These are phyloP conservation scores for Bubo bubo DNA, from an alignment of 2,113 vertebrate genomes.

Conservation along the genomic window DNA sequence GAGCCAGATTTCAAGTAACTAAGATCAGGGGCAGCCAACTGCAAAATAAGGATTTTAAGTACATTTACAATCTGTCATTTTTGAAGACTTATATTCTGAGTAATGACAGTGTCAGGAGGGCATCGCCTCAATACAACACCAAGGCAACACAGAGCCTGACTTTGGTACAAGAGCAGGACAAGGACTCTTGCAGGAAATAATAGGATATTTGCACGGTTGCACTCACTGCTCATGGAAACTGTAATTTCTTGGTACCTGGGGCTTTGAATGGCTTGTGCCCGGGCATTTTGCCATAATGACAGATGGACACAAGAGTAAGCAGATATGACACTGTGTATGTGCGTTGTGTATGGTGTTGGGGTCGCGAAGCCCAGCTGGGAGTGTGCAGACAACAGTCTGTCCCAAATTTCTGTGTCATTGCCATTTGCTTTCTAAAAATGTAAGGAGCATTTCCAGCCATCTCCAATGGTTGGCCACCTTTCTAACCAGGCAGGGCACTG, in stretches of 20 bases:
- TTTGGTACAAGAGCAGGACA: not conserved
- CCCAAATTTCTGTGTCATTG: not conserved
- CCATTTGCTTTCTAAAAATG: not conserved
- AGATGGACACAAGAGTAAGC: constrained; percentile 58
- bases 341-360: not conserved
- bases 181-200: not conserved
- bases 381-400: not conserved
- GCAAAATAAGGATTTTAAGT: not conserved
- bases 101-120: not conserved
- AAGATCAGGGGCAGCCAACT: not conserved
- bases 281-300: constrained; percentile 41
- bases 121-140: not conserved
- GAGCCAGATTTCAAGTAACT: not conserved
- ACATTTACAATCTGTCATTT: constrained; percentile 8
- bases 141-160: not conserved
- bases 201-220: not conserved
- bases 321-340: not conserved
- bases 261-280: not conserved
- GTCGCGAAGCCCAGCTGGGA: not conserved
- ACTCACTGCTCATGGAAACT: not conserved
- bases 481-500: not conserved
- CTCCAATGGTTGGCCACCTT: not conserved
- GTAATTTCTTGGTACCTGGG: not conserved
- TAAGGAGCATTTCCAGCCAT: not conserved
- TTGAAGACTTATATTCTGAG: not conserved